These are phyloP conservation scores for Poeciliopsis occidentalis DNA, from an alignment of 2,113 vertebrate genomes.

Conservation along the genomic window DNA sequence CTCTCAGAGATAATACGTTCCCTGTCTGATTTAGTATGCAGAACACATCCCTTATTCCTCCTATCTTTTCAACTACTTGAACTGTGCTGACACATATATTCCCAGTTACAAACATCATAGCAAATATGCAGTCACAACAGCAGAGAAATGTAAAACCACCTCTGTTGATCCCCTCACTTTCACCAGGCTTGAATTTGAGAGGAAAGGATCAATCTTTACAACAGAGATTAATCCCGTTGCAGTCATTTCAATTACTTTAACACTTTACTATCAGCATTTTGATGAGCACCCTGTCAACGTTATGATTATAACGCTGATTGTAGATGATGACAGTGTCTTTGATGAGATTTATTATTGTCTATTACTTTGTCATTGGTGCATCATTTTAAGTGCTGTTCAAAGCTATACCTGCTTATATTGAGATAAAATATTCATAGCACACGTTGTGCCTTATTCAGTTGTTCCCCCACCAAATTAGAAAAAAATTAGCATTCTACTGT, in stretches of 20 bases:
- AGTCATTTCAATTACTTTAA: conserved; percentile 49
- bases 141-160: conserved; percentile 11
- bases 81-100: conserved; percentile 23
- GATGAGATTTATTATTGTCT: conserved; percentile 56
- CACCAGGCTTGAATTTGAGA: conserved; percentile 4
- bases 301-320: conserved; percentile 61
- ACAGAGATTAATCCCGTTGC: conserved; percentile 44
- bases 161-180: conserved; percentile 2
- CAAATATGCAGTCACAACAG: conserved; percentile 4
- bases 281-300: conserved; percentile 53
- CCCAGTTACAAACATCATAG: conserved; percentile 11
- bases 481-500: not conserved
- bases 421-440: too few relatives aligned
- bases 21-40: not conserved
- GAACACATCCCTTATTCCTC: not conserved
- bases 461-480: not conserved
- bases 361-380: conserved; percentile 15
- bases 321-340: conserved; percentile 61
- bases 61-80: conserved; percentile 14
- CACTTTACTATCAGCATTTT: conserved; percentile 41
- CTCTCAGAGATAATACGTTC: conserved; percentile 5
- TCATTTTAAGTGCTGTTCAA: not conserved
- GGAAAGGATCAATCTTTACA: conserved; percentile 5
- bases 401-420: too few relatives aligned
- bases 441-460: not conserved